These are phyloP conservation scores for Numenius arquata DNA, from an alignment of 2,113 vertebrate genomes.

Conservation along the genomic window DNA sequence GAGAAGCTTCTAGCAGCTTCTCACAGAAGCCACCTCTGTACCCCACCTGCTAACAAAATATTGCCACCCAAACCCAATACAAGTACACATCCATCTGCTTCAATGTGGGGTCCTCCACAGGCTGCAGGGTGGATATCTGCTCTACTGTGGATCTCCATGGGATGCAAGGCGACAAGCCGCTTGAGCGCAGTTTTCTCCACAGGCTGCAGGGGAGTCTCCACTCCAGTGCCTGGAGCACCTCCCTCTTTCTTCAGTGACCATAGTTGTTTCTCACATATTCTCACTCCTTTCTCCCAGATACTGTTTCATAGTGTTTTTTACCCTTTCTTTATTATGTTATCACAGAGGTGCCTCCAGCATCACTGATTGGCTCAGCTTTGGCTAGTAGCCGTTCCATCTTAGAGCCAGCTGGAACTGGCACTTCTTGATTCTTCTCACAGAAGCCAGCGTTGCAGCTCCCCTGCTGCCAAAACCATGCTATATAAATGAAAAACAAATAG, in stretches of 20 bases:
- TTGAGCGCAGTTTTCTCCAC: not conserved
- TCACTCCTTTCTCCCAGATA: not conserved
- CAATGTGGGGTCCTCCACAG: rapidly evolving
- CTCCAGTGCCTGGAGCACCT: rapidly evolving
- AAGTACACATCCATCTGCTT: not conserved
- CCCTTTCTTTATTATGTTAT: not conserved
- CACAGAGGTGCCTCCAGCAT: rapidly evolving
- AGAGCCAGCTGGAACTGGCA: rapidly evolving
- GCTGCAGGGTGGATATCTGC: not conserved
- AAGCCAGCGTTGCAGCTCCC: not conserved
- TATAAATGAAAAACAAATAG: rapidly evolving
- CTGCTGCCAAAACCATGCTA: not conserved
- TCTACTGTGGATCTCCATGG: rapidly evolving
- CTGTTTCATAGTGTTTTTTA: not conserved
- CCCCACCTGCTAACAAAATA: not conserved
- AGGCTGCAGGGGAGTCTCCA: not conserved
- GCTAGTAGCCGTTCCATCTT: not conserved
- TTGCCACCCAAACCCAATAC: not conserved
- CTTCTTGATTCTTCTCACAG: not conserved
- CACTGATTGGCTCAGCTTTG: not conserved
- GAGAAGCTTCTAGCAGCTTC: not conserved
- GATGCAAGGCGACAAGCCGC: rapidly evolving
- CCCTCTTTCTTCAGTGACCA: not conserved
- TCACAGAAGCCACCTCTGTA: not conserved
- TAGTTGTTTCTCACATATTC: not conserved